These are phyloP conservation scores for Oligia strigilis DNA, from an alignment of 2,888 invertebrate species.

Conservation along the genomic window DNA sequence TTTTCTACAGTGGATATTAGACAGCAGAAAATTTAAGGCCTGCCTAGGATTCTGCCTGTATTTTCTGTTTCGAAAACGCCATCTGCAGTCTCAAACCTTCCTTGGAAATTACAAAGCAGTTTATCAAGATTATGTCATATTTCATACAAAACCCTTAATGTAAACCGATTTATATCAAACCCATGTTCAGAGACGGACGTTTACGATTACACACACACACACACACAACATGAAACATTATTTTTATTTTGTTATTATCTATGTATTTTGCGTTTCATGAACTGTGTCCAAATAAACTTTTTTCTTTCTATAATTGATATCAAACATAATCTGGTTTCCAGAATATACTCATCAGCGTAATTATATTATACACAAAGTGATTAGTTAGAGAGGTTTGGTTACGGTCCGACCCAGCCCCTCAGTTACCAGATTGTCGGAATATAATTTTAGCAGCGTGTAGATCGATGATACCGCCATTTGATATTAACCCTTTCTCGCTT, in stretches of 20 bases:
- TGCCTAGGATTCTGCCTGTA: too few species aligned
- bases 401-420: background rate
- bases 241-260: too few species aligned
- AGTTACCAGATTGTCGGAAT: slow-evolving; percentile 2
- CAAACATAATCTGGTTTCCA: slow-evolving; percentile 30
- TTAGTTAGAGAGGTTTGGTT: slow-evolving; percentile 21
- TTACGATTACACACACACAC: background rate
- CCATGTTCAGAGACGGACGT: slow-evolving; percentile 6
- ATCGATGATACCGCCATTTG: slow-evolving; percentile 9
- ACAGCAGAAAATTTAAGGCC: background rate
- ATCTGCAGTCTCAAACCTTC: too few species aligned
- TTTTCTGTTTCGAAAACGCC: background rate
- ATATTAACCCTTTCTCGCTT: slow-evolving; percentile 4
- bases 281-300: too few species aligned
- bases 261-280: too few species aligned
- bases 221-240: too few species aligned
- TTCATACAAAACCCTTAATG: background rate
- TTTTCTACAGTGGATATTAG: background rate
- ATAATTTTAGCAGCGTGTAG: slow-evolving; percentile 24
- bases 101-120: background rate
- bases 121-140: background rate
- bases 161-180: slow-evolving; percentile 10
- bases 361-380: slow-evolving; percentile 30
- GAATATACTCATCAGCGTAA: slow-evolving; percentile 24
- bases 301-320: background rate